Evolutionary conservation across 1,140 invertebrate species (phyloP).

Genomic region (Penaeus japonicus): DNA sequence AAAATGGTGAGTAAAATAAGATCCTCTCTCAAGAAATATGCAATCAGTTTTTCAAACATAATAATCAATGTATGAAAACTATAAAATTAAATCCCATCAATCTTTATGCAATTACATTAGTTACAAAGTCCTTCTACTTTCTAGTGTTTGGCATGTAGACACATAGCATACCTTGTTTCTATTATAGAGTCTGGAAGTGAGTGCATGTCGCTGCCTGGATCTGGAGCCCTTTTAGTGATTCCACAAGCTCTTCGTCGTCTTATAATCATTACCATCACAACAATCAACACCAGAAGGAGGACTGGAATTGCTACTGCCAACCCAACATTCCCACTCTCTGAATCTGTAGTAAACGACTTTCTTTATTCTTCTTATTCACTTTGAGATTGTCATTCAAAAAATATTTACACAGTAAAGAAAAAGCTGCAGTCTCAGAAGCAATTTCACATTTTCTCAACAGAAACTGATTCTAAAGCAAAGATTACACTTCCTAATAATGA

Average conservation of each 20-base stretch:
- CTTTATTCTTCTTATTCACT: no score
- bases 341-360: conserved; percentile 37
- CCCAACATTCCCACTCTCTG: conserved; percentile 59
- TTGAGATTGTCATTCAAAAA: background rate
- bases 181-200: conserved; percentile 82
- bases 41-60: background rate
- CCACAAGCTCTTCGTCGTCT: conserved; percentile 65
- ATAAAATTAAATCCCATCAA: background rate
- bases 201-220: conserved; percentile 75
- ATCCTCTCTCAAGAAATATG: background rate
- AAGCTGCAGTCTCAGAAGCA: no score
- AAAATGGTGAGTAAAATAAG: background rate
- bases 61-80: background rate
- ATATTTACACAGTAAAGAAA: no score
- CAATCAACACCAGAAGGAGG: conserved; percentile 65
- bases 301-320: conserved; percentile 70
- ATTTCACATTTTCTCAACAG: no score
- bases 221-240: conserved; percentile 73
- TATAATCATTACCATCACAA: conserved; percentile 60
- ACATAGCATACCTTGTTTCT: conserved; percentile 71
- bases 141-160: no score
- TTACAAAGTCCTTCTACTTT: background rate
- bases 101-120: background rate
- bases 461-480: no score
- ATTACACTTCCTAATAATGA: no score